Base-by-base conservation (phyloP, 2,113 vertebrate species). In the Nematolebias whitei region DNA sequence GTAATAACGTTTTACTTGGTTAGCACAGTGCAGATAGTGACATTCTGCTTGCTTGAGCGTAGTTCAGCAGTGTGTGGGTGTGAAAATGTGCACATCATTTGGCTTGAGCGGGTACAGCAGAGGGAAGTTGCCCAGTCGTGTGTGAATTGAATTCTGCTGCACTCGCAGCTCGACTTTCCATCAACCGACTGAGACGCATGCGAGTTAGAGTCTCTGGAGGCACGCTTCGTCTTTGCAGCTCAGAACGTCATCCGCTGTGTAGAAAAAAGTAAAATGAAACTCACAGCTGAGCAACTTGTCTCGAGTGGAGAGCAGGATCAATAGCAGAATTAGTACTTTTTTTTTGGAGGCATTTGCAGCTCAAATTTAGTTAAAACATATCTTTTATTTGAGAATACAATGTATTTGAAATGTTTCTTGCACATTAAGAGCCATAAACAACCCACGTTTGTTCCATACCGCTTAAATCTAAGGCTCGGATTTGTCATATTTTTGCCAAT, bases 91-190 rank as follows among this genome's bases (percentile, higher is more conserved):
- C 56, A 76, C 80, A 70, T 43, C 10, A 39, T 50, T 63, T 16
- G 9, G 61, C 71, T 56, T 49, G 53, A 76, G 83, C 16, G 59
- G 52, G 75, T 43, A 2, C 18, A 18, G 20, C 44, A 2, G 76
- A 29, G 66, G 50, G 44, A 72, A 74, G 63, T 39, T 11, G 14
- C 43, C 47, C 52, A 58, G 68, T 38, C 48, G 83, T 54, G 71
- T 84, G 85, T 55, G 70, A 86, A 79, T 63, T 58, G 78, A 55
- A 48, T 56, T 15, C 71, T 12, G 29, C 67, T 48, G 78, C 63
- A 26, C 19, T 57, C 64, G 59, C 16, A 19, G 48, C 53, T 48
- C 32, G 63, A 47, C 63, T 73, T 32, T 41, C 40, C 13, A 35
- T 35, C 32, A 35, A 24, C 48, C 4, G 2, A 35, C 14, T n/a